phyloP scores from a whole-genome alignment of 2,888 invertebrate genomes.

The Aromia moschata region DNA sequence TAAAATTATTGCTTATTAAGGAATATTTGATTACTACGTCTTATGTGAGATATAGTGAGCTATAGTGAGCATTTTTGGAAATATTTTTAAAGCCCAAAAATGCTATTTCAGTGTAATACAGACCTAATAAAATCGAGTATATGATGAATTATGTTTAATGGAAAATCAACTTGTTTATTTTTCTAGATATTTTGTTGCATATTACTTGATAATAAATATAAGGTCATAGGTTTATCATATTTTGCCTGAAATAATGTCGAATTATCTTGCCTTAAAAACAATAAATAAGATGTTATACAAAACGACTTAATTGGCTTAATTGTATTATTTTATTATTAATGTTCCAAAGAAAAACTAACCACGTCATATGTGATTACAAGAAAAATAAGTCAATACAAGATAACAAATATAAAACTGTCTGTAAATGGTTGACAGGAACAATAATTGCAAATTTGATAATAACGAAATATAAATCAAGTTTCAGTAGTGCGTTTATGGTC shows the following conservation, averaged over 20 bases:
- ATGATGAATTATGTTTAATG: not conserved
- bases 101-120: conserved; percentile 4
- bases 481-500: no score
- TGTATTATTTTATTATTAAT: conserved; percentile 7
- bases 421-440: no score
- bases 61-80: conserved; percentile 29
- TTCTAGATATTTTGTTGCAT: conserved; percentile 1
- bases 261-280: conserved; percentile 8
- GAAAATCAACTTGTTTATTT: not conserved
- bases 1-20: no score
- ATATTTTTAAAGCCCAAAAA: conserved; percentile 29
- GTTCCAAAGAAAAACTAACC: not conserved
- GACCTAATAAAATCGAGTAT: not conserved
- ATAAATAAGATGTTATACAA: conserved; percentile 3
- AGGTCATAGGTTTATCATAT: conserved; percentile 3
- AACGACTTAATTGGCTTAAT: conserved; percentile 1
- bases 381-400: not conserved
- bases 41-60: no score
- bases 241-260: conserved; percentile 6
- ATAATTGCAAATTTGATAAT: no score
- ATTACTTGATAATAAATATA: conserved; percentile 1
- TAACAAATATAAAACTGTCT: no score
- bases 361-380: conserved; percentile 1
- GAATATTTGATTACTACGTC: no score
- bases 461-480: no score